Conservation (phyloP, 2,113 vertebrate genomes). For the Oryzias javanicus region DNA sequence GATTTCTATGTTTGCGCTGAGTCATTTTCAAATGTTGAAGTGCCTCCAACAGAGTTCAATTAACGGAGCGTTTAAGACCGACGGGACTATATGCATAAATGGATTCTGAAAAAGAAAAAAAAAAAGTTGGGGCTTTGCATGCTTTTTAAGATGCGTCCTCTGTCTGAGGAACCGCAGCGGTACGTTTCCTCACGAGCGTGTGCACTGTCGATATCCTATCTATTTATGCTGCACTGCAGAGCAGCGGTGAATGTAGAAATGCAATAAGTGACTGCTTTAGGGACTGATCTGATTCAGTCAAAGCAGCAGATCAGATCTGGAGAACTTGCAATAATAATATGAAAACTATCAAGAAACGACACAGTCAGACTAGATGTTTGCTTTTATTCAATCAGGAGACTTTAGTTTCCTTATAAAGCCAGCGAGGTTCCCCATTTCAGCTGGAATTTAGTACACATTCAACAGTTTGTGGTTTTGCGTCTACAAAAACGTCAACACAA, state of each 20-base stretch:
- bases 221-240: slow-evolving; percentile 25
- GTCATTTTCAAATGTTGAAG: slow-evolving; percentile 43
- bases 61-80: slow-evolving; percentile 30
- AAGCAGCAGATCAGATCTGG: slow-evolving; percentile 22
- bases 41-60: slow-evolving; percentile 55
- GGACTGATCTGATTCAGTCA: slow-evolving; percentile 18
- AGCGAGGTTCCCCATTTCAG: background rate
- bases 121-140: slow-evolving; percentile 4
- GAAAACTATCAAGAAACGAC: slow-evolving; percentile 12
- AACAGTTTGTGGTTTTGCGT: background rate
- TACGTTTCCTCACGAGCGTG: slow-evolving; percentile 50
- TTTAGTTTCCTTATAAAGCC: background rate
- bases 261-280: slow-evolving; percentile 62
- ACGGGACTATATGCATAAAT: slow-evolving; percentile 29
- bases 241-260: slow-evolving; percentile 37
- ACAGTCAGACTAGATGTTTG: slow-evolving; percentile 10
- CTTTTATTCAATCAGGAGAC: slow-evolving; percentile 22
- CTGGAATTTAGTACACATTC: background rate
- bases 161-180: slow-evolving; percentile 23
- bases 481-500: too few relatives aligned
- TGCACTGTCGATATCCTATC: slow-evolving; percentile 39
- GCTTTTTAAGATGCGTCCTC: slow-evolving; percentile 16
- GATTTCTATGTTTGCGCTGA: slow-evolving; percentile 15
- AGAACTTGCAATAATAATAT: slow-evolving; percentile 45
- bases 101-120: slow-evolving; percentile 6